A percentile compares a stretch with the other conserved stretches of the same genome.
phyloP scores from a whole-genome alignment of 1,140 invertebrate genomes.

The Heliconius hermathena region DNA sequence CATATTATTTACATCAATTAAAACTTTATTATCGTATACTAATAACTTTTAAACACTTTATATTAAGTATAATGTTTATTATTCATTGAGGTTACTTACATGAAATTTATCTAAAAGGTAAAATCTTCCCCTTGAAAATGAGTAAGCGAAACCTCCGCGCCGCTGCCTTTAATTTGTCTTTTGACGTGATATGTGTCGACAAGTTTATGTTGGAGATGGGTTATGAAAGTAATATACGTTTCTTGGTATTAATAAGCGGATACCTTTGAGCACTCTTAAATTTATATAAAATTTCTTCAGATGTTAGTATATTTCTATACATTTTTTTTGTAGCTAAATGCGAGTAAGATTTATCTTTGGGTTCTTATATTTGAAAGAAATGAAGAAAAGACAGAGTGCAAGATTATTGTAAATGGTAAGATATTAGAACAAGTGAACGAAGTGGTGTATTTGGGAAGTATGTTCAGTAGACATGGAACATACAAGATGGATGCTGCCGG shows the following conservation, averaged over 20 bases:
- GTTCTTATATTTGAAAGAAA: too few species aligned
- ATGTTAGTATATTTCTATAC: background rate
- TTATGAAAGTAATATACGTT: slow-evolving; percentile 35
- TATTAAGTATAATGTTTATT: background rate
- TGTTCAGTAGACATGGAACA: too few species aligned
- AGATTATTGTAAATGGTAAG: too few species aligned
- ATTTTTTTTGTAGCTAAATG: background rate
- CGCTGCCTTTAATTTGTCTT: slow-evolving; percentile 43
- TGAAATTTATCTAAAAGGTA: slow-evolving; percentile 40
- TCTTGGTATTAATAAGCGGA: slow-evolving; percentile 37
- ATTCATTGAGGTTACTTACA: slow-evolving; percentile 24
- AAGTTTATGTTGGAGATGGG: slow-evolving; percentile 38
- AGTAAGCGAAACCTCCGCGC: slow-evolving; percentile 41
- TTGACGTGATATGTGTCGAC: slow-evolving; percentile 44
- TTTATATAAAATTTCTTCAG: background rate
- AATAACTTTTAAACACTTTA: slow-evolving; percentile 7
- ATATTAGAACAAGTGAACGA: too few species aligned
- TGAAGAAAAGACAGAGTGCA: too few species aligned
- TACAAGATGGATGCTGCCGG: too few species aligned
- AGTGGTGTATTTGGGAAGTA: too few species aligned
- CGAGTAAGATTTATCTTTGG: too few species aligned
- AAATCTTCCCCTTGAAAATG: slow-evolving; percentile 46
- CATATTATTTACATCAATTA: slow-evolving; percentile 1
- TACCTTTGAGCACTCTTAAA: slow-evolving; percentile 26
- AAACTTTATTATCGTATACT: slow-evolving; percentile 1